These are phyloP conservation scores for Melolontha melolontha DNA, from an alignment of 2,888 invertebrate genomes.

Conservation along the genomic window DNA sequence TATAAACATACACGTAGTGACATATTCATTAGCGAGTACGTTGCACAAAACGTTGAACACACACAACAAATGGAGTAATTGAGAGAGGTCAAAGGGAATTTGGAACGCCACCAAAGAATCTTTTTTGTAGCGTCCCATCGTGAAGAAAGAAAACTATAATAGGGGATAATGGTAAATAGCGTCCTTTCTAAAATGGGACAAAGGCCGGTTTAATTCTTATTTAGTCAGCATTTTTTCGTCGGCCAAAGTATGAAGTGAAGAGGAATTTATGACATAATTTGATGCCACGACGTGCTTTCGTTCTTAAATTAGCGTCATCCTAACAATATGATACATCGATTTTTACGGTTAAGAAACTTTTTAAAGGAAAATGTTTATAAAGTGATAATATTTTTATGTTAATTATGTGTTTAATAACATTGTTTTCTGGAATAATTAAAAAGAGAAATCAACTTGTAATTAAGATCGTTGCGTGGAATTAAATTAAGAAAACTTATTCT, in stretches of 20 bases:
- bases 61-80: not conserved
- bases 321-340: too few relatives aligned
- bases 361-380: too few relatives aligned
- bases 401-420: too few relatives aligned
- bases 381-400: too few relatives aligned
- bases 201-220: not conserved
- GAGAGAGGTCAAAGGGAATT: conserved; percentile 3
- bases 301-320: too few relatives aligned
- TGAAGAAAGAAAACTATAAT: conserved; percentile 2
- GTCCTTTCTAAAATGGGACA: too few relatives aligned
- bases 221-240: not conserved
- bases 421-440: too few relatives aligned
- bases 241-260: not conserved
- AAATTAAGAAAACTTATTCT: too few relatives aligned
- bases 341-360: too few relatives aligned
- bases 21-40: not conserved
- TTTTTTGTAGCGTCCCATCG: not conserved
- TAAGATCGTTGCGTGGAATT: too few relatives aligned
- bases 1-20: not conserved
- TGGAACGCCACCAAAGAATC: conserved; percentile 19
- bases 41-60: not conserved
- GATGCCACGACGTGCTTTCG: too few relatives aligned
- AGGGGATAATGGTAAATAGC: not conserved
- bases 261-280: not conserved
- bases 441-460: too few relatives aligned